Conservation (phyloP, 2,888 invertebrate species). For the Drosophila niveifrons region DNA sequence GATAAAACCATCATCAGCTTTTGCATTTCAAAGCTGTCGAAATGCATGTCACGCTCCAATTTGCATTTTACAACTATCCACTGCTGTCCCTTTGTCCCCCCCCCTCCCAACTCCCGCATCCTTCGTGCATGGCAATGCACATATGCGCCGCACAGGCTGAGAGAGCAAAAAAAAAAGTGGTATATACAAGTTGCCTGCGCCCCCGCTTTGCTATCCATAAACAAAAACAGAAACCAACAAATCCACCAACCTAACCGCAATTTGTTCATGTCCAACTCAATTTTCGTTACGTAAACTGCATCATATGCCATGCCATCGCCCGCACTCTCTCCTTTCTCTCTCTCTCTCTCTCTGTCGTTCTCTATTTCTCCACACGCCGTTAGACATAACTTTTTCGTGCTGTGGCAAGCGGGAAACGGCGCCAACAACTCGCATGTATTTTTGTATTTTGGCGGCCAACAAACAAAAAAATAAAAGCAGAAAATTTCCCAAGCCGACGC, state of each 20-base stretch:
- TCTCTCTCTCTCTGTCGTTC: not conserved
- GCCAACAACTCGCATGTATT: conserved; percentile 55
- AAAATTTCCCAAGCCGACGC: conserved; percentile 55
- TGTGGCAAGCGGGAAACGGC: conserved; percentile 22
- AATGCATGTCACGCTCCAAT: conserved; percentile 80
- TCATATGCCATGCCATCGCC: conserved; percentile 63
- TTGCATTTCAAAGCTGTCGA: conserved; percentile 64
- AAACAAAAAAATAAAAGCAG: conserved; percentile 9
- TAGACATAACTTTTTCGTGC: conserved; percentile 74
- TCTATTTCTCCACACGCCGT: conserved; percentile 32
- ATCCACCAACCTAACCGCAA: conserved; percentile 71
- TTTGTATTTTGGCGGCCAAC: conserved; percentile 51
- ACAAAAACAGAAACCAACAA: conserved; percentile 45
- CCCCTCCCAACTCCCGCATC: not conserved
- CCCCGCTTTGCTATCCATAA: conserved; percentile 13
- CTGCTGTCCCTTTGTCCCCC: not conserved
- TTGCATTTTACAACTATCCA: conserved; percentile 64
- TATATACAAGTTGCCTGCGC: not conserved
- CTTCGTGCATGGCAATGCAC: conserved; percentile 23
- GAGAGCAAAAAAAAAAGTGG: conserved; percentile 18
- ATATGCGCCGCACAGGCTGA: conserved; percentile 9
- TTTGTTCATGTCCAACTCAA: conserved; percentile 80
- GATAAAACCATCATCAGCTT: conserved; percentile 45
- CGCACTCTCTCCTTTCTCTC: not conserved
- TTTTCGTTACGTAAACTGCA: conserved; percentile 81